Evolutionary conservation across 2,113 vertebrate genomes (phyloP).

Genomic region (Peromyscus californicus): DNA sequence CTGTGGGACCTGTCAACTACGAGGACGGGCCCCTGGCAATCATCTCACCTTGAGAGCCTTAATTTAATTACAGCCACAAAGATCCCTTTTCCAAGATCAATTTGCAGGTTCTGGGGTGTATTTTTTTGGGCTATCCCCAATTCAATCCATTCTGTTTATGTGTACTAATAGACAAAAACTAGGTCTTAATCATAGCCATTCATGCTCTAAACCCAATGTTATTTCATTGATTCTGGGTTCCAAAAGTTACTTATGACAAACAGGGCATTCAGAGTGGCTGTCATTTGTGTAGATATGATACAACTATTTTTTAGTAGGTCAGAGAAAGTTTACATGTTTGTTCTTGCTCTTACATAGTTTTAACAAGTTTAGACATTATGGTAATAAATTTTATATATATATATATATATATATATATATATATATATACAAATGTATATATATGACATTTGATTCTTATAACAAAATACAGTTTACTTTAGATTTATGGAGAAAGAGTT

Average conservation of each 20-base stretch:
- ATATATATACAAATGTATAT: not conserved
- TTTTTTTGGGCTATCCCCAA: not conserved
- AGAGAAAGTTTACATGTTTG: not conserved
- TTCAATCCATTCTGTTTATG: not conserved
- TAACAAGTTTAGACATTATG: not conserved
- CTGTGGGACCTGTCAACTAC: not conserved
- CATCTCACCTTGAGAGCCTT: not conserved
- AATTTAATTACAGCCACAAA: not conserved
- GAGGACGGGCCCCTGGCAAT: not conserved
- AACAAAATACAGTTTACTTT: not conserved
- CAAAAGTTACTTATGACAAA: not conserved
- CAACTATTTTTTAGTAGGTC: slow-evolving; percentile 31
- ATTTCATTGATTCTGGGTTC: slow-evolving; percentile 12
- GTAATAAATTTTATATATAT: not conserved
- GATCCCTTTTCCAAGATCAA: not conserved
- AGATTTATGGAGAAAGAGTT: not conserved
- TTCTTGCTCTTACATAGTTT: not conserved
- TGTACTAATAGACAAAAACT: not conserved
- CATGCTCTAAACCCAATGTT: not conserved
- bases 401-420: not conserved
- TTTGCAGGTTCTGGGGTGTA: not conserved
- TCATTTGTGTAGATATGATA: not conserved
- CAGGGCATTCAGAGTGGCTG: not conserved
- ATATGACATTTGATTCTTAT: not conserved
- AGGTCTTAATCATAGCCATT: not conserved